Percentiles rank a stretch among this genome's conserved stretches.
Conservation (phyloP, 2,113 vertebrate species). For the Varanus komodoensis region DNA sequence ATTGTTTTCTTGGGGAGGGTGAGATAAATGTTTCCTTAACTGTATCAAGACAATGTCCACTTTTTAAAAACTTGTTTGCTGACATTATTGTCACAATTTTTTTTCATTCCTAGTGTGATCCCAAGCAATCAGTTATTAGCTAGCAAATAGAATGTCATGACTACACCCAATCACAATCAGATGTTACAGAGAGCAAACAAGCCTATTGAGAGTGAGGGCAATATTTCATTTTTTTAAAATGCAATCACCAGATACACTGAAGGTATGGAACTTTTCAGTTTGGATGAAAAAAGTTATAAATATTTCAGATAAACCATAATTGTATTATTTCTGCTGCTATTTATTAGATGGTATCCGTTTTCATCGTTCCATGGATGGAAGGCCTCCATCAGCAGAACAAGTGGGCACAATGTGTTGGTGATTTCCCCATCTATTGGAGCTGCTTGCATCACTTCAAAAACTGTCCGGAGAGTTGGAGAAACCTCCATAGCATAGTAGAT, state of each 20-base stretch:
- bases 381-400: not conserved
- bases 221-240: no score
- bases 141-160: not conserved
- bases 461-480: no score
- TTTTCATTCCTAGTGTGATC: not conserved
- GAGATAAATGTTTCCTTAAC: not conserved
- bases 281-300: not conserved
- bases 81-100: not conserved
- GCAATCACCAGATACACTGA: not conserved
- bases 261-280: not conserved
- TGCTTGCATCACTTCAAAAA: no score
- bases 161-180: not conserved
- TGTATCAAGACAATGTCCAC: not conserved
- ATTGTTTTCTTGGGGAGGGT: not conserved
- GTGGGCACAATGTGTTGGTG: not conserved
- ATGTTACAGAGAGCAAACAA: not conserved
- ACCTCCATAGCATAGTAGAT: no score
- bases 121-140: not conserved
- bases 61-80: not conserved
- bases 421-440: no score
- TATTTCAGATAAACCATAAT: constrained; percentile 34
- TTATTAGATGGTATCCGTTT: not conserved
- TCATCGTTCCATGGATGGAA: not conserved
- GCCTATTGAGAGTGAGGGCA: not conserved
- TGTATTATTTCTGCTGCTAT: constrained; percentile 27